A percentile compares a stretch with the other conserved stretches of the same genome.
phyloP scores from a whole-genome alignment of 2,888 invertebrate species.

The Ptilodon capucinus region DNA sequence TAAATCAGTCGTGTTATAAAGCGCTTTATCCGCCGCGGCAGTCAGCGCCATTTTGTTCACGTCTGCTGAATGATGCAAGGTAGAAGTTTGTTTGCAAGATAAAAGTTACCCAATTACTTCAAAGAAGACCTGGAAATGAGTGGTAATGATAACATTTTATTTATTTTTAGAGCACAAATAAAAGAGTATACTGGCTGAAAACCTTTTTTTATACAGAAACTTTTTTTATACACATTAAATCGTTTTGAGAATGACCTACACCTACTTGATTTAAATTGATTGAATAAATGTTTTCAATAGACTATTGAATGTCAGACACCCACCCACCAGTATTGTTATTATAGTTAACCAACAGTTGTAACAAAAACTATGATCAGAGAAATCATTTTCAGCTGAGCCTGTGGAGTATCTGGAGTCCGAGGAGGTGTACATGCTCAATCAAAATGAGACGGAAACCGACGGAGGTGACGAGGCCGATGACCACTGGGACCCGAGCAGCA shows the following conservation, averaged over 20 bases:
- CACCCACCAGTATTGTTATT: not conserved
- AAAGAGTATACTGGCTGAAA: slow-evolving; percentile 16
- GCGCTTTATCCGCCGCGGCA: slow-evolving; percentile 67
- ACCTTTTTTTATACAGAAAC: slow-evolving; percentile 1
- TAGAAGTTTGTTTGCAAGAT: slow-evolving; percentile 41
- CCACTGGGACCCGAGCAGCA: slow-evolving; percentile 67
- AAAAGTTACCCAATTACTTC: too few species aligned
- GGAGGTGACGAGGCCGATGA: slow-evolving; percentile 62
- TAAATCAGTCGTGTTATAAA: slow-evolving; percentile 61
- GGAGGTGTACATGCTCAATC: slow-evolving; percentile 56
- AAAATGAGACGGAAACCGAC: slow-evolving; percentile 57
- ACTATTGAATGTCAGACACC: not conserved
- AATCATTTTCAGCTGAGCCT: slow-evolving; percentile 53
- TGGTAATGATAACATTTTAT: slow-evolving; percentile 23
- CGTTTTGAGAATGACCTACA: not conserved
- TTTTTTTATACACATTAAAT: not conserved
- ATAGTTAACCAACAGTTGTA: not conserved
- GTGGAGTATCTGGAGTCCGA: slow-evolving; percentile 60
- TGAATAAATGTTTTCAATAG: slow-evolving; percentile 12
- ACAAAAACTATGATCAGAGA: slow-evolving; percentile 23
- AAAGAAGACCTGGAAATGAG: slow-evolving; percentile 28
- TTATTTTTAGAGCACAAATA: slow-evolving; percentile 6
- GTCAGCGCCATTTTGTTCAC: slow-evolving; percentile 78
- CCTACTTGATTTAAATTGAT: slow-evolving; percentile 18
- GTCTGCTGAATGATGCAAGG: slow-evolving; percentile 75